Evolutionary conservation across 2,113 vertebrate genomes (phyloP), one percentile per base, ranked within the genome.

Genomic region (Cichladusa arquata): DNA sequence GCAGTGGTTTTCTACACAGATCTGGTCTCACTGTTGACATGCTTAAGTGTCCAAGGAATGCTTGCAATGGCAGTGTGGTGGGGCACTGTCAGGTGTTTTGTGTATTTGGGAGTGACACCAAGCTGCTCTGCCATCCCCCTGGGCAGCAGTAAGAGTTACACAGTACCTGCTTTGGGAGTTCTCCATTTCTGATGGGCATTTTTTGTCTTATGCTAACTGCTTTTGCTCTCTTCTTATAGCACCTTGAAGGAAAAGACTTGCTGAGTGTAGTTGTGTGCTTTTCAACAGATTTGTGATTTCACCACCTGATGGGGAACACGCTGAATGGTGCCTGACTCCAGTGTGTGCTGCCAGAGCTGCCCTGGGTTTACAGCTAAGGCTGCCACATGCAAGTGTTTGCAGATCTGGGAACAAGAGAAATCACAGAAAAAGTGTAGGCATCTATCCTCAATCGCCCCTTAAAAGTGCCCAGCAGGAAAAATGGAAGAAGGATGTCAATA

Each of bases 341-440:
- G 24, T 0, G 0, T 1, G 7, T 8, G 19, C 64, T 86, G 56
- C 42, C 26, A 25, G 48, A 86, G 72, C 12, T 78, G n/a, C 33
- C 33, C 86, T 44, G 83, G 60, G 33, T 78, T 86, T 88, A 40
- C 33, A 62, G n/a, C 36, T 61, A 38, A 72, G 48, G 62, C 76
- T 94, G 65, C 53, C 78, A 93, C 78, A 71, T 74, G 44, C 34
- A 81, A 84, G 38, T 25, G 40, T 60, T 47, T 84, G 87, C 84
- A 91, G 45, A 82, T 47, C 14, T 65, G 74, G 74, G 93, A 88
- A 69, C 18, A 42, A 34, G 44, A 88, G 62, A 88, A 92, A 53
- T 53, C 85, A 48, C 9, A 80, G 53, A 36, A 69, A 82, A 90
- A 64, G 33, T 79, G n/a, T 44, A 65, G 66, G 61, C n/a, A 79